Conservation (phyloP, 2,888 invertebrate species). For the Aphodius sticticus region DNA sequence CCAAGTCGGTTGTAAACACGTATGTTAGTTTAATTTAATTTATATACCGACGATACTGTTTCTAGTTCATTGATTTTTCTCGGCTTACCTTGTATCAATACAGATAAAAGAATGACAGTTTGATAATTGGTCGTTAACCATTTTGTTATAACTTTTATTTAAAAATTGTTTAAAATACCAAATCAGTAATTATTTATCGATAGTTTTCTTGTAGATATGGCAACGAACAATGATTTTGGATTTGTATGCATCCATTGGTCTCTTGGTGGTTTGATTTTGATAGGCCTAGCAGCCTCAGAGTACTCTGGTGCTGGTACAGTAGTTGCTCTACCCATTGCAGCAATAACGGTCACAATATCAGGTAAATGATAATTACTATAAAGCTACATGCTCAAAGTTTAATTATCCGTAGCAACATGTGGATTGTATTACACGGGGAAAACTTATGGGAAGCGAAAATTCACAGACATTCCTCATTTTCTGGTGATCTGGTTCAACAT, state of each 20-base stretch:
- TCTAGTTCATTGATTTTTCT: background rate
- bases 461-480: conserved; percentile 65
- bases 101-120: background rate
- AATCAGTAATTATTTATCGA: no score
- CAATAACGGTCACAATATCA: conserved; percentile 62
- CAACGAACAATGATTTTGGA: conserved; percentile 42
- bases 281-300: conserved; percentile 68
- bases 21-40: background rate
- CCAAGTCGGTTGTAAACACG: background rate
- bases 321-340: conserved; percentile 64
- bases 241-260: conserved; percentile 65
- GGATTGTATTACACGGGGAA: conserved; percentile 31
- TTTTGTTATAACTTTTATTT: no score
- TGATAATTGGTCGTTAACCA: background rate
- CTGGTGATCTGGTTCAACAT: conserved; percentile 69
- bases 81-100: background rate
- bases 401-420: conserved; percentile 23
- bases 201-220: background rate
- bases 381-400: background rate
- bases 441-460: conserved; percentile 56
- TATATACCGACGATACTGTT: background rate
- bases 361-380: conserved; percentile 54
- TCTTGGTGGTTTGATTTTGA: conserved; percentile 66
- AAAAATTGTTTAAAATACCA: no score
- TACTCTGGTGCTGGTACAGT: conserved; percentile 67